These are phyloP conservation scores for Porites lobata DNA, from an alignment of 92 coral and sea anemone genomes.

Conservation along the genomic window DNA sequence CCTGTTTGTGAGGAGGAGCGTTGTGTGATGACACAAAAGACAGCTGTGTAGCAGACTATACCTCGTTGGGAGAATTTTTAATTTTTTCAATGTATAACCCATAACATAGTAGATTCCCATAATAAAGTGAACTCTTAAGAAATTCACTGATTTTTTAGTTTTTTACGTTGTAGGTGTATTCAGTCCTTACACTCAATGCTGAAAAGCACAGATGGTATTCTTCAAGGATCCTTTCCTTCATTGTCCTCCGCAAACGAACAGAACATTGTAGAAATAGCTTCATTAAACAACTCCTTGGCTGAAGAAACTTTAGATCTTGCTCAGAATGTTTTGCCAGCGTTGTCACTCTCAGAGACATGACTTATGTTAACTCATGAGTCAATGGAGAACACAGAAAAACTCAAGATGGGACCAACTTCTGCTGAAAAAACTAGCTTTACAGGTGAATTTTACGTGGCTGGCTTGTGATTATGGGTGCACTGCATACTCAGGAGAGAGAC, in stretches of 20 bases:
- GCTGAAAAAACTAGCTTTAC: constrained; percentile 91
- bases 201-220: constrained; percentile 24
- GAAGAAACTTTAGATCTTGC: constrained; percentile 68
- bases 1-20: no score
- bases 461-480: no score
- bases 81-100: not conserved
- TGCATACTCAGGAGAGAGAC: no score
- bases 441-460: not conserved
- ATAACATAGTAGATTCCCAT: not conserved
- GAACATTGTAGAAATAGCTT: constrained; percentile 90
- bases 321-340: constrained; percentile 57
- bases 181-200: constrained; percentile 54
- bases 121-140: no score
- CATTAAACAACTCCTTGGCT: constrained; percentile 77
- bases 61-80: no score
- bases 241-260: constrained; percentile 60
- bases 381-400: constrained; percentile 49
- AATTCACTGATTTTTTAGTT: not conserved
- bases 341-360: constrained; percentile 65
- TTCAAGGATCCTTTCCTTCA: constrained; percentile 8
- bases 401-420: constrained; percentile 82
- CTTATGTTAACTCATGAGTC: constrained; percentile 52
- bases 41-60: no score
- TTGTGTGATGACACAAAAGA: no score
- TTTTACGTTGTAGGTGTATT: constrained; percentile 44